A percentile compares a stretch with the other conserved stretches of the same genome.
phyloP scores from a whole-genome alignment of 2,797 vertebrate genomes.

The Phoxinus dragarum region DNA sequence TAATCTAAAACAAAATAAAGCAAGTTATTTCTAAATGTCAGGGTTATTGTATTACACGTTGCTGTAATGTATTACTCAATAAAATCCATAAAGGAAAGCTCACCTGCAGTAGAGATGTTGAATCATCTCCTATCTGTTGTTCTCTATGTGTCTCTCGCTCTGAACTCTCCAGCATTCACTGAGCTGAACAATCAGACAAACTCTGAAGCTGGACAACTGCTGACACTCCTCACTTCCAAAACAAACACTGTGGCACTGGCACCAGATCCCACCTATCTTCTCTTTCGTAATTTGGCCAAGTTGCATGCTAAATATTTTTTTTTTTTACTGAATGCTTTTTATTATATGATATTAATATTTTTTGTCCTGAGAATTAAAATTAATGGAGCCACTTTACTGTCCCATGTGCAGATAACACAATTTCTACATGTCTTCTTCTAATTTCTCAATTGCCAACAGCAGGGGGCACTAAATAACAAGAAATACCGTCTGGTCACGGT shows the following conservation, averaged over 20 bases:
- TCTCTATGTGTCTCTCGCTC: background rate
- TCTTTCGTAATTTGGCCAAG: too few relatives aligned
- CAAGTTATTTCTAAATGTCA: background rate
- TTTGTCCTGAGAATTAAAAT: background rate
- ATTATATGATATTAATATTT: background rate
- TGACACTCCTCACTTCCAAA: conserved; percentile 12
- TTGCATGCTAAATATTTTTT: too few relatives aligned
- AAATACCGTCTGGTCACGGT: background rate
- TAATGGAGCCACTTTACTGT: background rate
- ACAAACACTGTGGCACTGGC: background rate
- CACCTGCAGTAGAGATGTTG: background rate
- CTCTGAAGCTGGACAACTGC: background rate
- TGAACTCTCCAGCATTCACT: background rate
- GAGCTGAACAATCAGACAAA: background rate
- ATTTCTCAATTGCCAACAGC: background rate
- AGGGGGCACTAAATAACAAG: conserved; percentile 22
- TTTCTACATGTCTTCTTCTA: background rate
- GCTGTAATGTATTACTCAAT: background rate
- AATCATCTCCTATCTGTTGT: background rate
- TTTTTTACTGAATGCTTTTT: background rate
- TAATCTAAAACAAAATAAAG: background rate
- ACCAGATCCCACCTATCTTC: background rate
- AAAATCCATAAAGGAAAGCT: background rate
- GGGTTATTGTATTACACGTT: background rate
- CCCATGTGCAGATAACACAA: background rate